Evolutionary conservation across 2,888 invertebrate genomes (phyloP).

Genomic region (Pinctada fucata): DNA sequence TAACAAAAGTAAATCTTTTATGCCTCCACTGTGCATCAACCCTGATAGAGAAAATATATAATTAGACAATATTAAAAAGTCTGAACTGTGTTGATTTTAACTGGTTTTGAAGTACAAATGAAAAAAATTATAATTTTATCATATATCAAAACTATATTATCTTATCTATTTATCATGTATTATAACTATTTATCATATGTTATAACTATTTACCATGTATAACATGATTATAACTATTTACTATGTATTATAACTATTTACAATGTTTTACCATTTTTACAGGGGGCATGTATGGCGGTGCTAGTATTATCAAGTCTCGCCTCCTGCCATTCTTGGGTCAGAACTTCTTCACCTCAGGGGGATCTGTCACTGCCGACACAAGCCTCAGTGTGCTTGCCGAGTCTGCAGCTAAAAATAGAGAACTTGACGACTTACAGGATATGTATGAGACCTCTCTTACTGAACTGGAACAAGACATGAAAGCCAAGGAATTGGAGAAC

Average conservation of each 20-base stretch:
- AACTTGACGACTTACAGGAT: conserved; percentile 69
- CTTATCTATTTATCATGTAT: too few relatives aligned
- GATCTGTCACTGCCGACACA: conserved; percentile 65
- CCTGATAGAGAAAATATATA: too few relatives aligned
- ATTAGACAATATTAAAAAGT: too few relatives aligned
- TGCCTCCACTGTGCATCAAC: too few relatives aligned
- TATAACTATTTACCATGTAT: too few relatives aligned
- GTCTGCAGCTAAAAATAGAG: conserved; percentile 70
- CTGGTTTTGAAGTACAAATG: too few relatives aligned
- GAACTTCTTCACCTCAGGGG: conserved; percentile 68
- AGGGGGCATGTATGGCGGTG: conserved; percentile 75
- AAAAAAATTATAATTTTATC: too few relatives aligned
- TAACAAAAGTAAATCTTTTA: too few relatives aligned
- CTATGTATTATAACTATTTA: background rate
- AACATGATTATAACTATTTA: too few relatives aligned
- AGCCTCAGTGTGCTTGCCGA: conserved; percentile 70
- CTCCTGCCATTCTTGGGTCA: conserved; percentile 74
- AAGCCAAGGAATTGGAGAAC: conserved; percentile 63
- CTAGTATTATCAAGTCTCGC: conserved; percentile 72
- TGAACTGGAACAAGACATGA: conserved; percentile 69
- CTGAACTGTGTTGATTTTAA: too few relatives aligned
- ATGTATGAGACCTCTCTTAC: conserved; percentile 71
- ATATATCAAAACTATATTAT: too few relatives aligned
- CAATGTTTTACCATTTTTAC: conserved; percentile 14
- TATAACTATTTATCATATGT: too few relatives aligned